These are phyloP conservation scores for Ganaspis brasiliensis DNA, from an alignment of 2,888 invertebrate genomes.

Conservation along the genomic window DNA sequence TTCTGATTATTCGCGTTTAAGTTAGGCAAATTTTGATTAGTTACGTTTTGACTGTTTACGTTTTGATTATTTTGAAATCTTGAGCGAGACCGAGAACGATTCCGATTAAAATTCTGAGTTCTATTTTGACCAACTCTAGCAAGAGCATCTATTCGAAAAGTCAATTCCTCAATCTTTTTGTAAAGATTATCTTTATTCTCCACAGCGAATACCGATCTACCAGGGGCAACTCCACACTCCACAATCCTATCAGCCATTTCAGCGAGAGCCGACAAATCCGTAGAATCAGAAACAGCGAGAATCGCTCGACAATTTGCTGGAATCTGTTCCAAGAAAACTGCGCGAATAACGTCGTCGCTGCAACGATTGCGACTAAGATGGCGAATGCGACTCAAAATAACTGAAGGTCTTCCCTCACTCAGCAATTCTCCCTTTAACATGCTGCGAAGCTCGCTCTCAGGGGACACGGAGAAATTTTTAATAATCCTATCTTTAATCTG, in stretches of 20 bases:
- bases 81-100: background rate
- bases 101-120: background rate
- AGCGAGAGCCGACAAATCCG: background rate
- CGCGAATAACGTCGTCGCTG: constrained; percentile 5
- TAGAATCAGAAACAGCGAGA: background rate
- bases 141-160: background rate
- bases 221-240: background rate
- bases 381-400: background rate
- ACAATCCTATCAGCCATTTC: background rate
- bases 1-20: background rate
- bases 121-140: too few species aligned
- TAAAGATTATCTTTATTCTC: background rate
- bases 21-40: too few species aligned
- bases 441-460: background rate
- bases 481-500: too few species aligned
- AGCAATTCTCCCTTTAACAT: constrained; percentile 7
- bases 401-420: constrained; percentile 13
- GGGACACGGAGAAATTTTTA: background rate
- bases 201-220: background rate
- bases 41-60: too few species aligned
- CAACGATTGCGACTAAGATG: background rate
- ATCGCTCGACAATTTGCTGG: constrained; percentile 1
- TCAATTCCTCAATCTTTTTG: background rate
- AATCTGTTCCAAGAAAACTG: constrained; percentile 32
- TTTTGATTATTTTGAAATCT: background rate